phyloP scores from a whole-genome alignment of 2,797 vertebrate genomes.

The Labeo calbasu region DNA sequence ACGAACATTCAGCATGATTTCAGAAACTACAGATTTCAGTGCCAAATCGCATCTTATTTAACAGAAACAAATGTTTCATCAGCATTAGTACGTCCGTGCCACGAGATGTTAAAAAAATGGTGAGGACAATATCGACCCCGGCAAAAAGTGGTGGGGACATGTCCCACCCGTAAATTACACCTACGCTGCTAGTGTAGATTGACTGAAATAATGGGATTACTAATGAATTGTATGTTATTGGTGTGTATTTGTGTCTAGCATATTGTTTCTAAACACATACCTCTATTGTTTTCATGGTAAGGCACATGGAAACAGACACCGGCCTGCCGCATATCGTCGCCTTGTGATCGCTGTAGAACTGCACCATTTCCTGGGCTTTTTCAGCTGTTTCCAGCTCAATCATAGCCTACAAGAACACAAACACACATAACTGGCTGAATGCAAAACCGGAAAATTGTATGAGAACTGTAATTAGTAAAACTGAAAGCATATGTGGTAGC shows the following conservation, averaged over 20 bases:
- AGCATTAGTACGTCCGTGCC: no score
- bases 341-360: slow-evolving; percentile 53
- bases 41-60: no score
- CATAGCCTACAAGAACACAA: slow-evolving; percentile 52
- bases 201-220: background rate
- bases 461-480: background rate
- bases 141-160: no score
- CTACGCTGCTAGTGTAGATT: background rate
- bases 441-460: background rate
- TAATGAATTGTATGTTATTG: background rate
- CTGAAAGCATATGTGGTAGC: background rate
- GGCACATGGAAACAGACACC: slow-evolving; percentile 52
- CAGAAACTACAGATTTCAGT: no score
- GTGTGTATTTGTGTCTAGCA: background rate
- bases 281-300: slow-evolving; percentile 58
- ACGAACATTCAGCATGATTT: no score
- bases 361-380: slow-evolving; percentile 61
- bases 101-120: no score
- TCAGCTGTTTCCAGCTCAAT: slow-evolving; percentile 61
- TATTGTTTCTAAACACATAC: slow-evolving; percentile 31
- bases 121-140: no score
- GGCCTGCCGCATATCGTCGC: slow-evolving; percentile 53
- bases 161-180: no score
- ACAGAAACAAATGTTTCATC: no score
- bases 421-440: background rate